phyloP scores from a whole-genome alignment of 2,888 invertebrate genomes.

The Drosophila vallismaia region DNA sequence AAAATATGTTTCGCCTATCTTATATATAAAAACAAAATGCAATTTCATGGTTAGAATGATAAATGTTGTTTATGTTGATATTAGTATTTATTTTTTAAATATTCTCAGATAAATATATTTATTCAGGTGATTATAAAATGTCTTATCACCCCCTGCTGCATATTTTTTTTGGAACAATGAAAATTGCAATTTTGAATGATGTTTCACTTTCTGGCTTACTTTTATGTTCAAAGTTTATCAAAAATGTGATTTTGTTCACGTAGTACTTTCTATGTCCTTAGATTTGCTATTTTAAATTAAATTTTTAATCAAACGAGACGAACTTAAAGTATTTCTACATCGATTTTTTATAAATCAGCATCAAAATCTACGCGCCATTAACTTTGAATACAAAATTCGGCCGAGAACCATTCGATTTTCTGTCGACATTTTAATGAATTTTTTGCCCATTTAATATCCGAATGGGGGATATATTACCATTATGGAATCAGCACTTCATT shows the following conservation, averaged over 20 bases:
- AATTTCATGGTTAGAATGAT: background rate
- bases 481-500: no score
- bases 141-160: background rate
- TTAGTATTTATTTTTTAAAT: background rate
- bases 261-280: background rate
- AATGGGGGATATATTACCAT: no score
- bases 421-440: no score
- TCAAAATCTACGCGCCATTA: no score
- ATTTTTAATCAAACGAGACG: no score
- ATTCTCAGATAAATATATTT: conserved; percentile 1
- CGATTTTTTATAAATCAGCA: no score
- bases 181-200: background rate
- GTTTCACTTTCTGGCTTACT: background rate
- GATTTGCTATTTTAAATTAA: background rate
- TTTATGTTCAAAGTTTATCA: background rate
- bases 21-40: background rate
- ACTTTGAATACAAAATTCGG: no score
- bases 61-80: background rate
- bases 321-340: no score
- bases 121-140: conserved; percentile 3
- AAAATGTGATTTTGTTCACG: background rate
- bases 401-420: no score
- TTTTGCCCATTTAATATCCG: no score
- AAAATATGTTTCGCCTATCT: background rate
- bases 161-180: background rate